Conservation (phyloP, 1,140 invertebrate species). For the Tribolium madens region DNA sequence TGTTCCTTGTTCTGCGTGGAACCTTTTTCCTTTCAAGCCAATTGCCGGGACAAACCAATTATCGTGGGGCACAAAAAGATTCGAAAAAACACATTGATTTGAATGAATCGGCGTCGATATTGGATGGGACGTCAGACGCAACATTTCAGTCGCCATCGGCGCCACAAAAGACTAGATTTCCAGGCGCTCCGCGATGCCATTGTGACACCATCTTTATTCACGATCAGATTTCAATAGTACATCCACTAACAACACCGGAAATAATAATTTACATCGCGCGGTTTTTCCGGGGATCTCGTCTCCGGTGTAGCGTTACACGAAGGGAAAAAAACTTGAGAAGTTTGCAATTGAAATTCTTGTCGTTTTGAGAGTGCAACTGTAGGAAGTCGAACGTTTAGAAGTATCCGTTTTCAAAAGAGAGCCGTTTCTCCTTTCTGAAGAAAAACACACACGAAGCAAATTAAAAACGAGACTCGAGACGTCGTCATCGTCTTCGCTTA, state of each 20-base stretch:
- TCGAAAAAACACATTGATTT: conserved; percentile 49
- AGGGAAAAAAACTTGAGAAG: not conserved
- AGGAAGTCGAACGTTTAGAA: not conserved
- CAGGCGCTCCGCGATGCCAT: conserved; percentile 5
- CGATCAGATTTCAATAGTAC: conserved; percentile 40
- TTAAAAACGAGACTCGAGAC: conserved; percentile 10
- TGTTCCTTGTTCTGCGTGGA: not conserved
- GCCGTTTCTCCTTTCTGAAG: not conserved
- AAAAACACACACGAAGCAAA: conserved; percentile 7
- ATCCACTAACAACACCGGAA: conserved; percentile 13
- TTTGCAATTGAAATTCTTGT: conserved; percentile 22
- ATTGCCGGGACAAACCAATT: conserved; percentile 42
- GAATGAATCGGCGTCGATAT: conserved; percentile 43
- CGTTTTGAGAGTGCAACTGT: conserved; percentile 13
- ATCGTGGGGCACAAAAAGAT: conserved; percentile 45
- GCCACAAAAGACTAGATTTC: conserved; percentile 41
- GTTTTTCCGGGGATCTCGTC: not conserved
- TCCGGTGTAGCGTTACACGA: not conserved
- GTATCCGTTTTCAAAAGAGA: conserved; percentile 18
- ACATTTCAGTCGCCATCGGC: conserved; percentile 46
- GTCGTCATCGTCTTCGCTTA: not conserved
- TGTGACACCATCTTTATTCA: conserved; percentile 43
- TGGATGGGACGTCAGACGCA: conserved; percentile 50
- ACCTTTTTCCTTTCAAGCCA: not conserved
- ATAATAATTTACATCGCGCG: conserved; percentile 7